Evolutionary conservation across 1,140 invertebrate species (phyloP), one percentile per base, ranked within the genome.

Genomic region (Lepidotrigona ventralis): DNA sequence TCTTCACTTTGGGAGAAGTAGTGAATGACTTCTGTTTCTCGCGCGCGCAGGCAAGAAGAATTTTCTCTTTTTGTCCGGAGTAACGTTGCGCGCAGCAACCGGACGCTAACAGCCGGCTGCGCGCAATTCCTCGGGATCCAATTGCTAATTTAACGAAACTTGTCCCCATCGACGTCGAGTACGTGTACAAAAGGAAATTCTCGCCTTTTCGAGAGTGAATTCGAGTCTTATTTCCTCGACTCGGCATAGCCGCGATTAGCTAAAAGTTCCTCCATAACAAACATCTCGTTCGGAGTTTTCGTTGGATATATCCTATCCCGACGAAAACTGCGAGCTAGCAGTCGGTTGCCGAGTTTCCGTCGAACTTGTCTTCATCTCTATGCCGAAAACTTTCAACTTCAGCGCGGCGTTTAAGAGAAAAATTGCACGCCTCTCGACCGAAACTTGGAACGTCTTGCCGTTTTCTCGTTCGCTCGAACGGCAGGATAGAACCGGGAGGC

Each of bases 241-340:
- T 46, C 39, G 29, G 26, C 14, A 23, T 19, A 15, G 15, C 73
- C 77, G 60, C 82, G 82, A 83, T 85, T 85, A 85, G 80, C 84
- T 83, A 78, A 85, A 85, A 85, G 70, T 85, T 85, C 75, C 69
- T 46, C 69, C 58, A 39, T 71, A 83, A 84, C 85, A 86, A 86
- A 86, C 85, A 84, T 86, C 85, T 80, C 85, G 74, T 84, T 79
- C 58, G n/a, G 81, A 84, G 81, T 86, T 86, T 84, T 84, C 81
- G n/a, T 69, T 70, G 76, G 72, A 76, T 86, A 86, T 86, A 86
- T 76, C 81, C 70, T 63, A 74, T 75, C 68, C 54, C 75, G n/a
- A 56, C 60, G 53, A 69, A 46, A 46, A 46, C 8, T 46, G 39
- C 39, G 39, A 46, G 39, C 39, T 46, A 46, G 39, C 39, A 46